phyloP scores from a whole-genome alignment of 2,113 vertebrate species.

The Tachuris rubrigastra region DNA sequence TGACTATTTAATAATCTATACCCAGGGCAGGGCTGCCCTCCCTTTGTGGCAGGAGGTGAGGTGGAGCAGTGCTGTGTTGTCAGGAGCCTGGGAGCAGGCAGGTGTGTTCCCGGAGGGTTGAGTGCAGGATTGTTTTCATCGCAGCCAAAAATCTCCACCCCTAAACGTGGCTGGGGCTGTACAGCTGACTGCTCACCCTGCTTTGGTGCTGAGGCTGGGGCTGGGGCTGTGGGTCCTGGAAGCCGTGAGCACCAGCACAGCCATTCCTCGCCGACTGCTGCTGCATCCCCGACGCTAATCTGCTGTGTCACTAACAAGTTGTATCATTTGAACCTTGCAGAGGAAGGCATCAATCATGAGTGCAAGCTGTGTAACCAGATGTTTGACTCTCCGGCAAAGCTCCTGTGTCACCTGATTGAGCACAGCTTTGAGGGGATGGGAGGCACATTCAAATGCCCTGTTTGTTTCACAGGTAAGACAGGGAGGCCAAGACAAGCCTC shows the following conservation, averaged over 20 bases:
- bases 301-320: slow-evolving; percentile 74
- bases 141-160: not conserved
- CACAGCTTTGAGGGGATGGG: slow-evolving; percentile 99
- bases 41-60: not conserved
- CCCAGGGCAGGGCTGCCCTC: not conserved
- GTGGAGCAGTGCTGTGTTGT: fast-evolving
- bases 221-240: not conserved
- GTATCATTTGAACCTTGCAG: slow-evolving; percentile 88
- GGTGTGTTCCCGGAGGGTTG: fast-evolving
- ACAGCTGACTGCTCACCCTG: fast-evolving
- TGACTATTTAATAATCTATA: not conserved
- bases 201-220: not conserved
- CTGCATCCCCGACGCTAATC: slow-evolving; percentile 55
- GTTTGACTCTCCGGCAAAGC: slow-evolving; percentile 99
- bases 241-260: not conserved
- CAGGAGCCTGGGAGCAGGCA: not conserved
- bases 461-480: slow-evolving; percentile 99
- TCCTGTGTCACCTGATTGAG: slow-evolving; percentile 99
- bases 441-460: slow-evolving; percentile 99
- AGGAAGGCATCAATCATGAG: slow-evolving; percentile 99
- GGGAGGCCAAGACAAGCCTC: slow-evolving; percentile 56
- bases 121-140: fast-evolving
- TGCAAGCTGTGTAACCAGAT: slow-evolving; percentile 99
- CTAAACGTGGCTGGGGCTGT: not conserved
- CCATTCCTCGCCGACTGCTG: not conserved